Percentiles rank a stretch among this genome's conserved stretches.
These are phyloP conservation scores for Zaprionus ornatus DNA, from an alignment of 1,140 invertebrate species.

Conservation along the genomic window DNA sequence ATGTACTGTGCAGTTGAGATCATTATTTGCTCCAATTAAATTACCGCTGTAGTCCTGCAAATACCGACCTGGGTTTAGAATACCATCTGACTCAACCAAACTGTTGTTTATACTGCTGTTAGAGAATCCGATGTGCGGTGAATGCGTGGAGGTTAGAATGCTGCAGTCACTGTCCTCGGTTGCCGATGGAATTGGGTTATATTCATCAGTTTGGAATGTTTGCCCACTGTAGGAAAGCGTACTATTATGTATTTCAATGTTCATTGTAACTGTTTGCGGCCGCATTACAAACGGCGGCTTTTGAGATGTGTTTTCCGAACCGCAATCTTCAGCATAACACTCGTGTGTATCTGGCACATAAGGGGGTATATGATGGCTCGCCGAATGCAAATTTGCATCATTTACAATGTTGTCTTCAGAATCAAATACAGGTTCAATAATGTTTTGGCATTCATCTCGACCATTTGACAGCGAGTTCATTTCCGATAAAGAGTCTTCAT, in stretches of 20 bases:
- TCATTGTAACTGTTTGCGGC: slow-evolving; percentile 77
- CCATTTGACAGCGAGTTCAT: slow-evolving; percentile 27
- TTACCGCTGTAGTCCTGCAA: slow-evolving; percentile 63
- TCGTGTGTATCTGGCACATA: slow-evolving; percentile 62
- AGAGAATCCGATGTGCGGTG: slow-evolving; percentile 66
- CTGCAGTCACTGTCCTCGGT: slow-evolving; percentile 73
- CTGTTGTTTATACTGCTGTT: slow-evolving; percentile 45
- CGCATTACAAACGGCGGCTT: slow-evolving; percentile 51
- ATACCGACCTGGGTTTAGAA: slow-evolving; percentile 53
- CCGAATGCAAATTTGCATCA: slow-evolving; percentile 82
- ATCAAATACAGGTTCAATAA: slow-evolving; percentile 62
- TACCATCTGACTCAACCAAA: slow-evolving; percentile 60
- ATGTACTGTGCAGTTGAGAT: slow-evolving; percentile 74
- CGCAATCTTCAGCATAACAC: slow-evolving; percentile 63
- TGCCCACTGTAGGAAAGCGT: slow-evolving; percentile 56
- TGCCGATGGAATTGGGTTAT: slow-evolving; percentile 63
- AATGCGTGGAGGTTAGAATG: slow-evolving; percentile 73
- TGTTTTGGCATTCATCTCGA: slow-evolving; percentile 20
- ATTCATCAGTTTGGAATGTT: slow-evolving; percentile 74
- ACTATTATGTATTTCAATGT: slow-evolving; percentile 77
- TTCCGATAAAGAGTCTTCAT: slow-evolving; percentile 47
- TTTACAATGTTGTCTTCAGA: slow-evolving; percentile 75
- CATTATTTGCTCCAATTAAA: slow-evolving; percentile 68
- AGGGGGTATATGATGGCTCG: slow-evolving; percentile 70
- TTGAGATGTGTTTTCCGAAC: slow-evolving; percentile 50